phyloP scores from a whole-genome alignment of 2,888 invertebrate genomes.

The Lycia hirtaria region DNA sequence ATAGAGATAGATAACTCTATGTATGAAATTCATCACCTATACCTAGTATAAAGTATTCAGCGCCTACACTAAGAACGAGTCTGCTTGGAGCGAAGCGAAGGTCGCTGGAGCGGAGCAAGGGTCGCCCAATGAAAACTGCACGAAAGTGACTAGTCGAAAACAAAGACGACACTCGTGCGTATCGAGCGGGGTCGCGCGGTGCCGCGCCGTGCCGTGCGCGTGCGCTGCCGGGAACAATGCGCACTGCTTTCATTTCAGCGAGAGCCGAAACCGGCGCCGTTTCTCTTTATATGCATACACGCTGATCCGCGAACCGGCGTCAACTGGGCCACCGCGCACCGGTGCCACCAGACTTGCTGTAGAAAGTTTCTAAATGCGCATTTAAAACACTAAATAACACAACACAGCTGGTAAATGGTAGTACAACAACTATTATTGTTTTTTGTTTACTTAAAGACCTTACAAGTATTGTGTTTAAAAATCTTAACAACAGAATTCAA shows the following conservation, averaged over 20 bases:
- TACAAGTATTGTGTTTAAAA: no score
- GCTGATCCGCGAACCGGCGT: conserved; percentile 8
- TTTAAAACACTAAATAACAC: neutral
- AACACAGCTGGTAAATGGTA: no score
- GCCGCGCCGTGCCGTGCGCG: neutral
- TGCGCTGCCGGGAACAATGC: conserved; percentile 43
- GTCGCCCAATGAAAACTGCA: conserved; percentile 9
- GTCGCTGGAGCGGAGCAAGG: no score
- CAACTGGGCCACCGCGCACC: neutral
- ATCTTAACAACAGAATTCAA: no score
- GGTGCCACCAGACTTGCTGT: neutral
- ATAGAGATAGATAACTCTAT: no score
- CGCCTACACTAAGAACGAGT: no score
- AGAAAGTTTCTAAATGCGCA: neutral
- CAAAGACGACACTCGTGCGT: conserved; percentile 24
- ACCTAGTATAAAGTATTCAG: no score
- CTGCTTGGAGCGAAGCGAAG: no score
- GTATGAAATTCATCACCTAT: no score
- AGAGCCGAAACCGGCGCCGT: conserved; percentile 44
- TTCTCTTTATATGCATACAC: conserved; percentile 42
- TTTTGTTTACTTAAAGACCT: no score
- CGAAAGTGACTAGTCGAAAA: conserved; percentile 34
- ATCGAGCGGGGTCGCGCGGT: neutral
- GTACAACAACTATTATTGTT: no score
- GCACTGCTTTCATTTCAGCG: conserved; percentile 53